Evolutionary conservation across 2,888 invertebrate genomes (phyloP), one percentile per base, ranked within the genome.

Genomic region (Hirtodrosophila alboralis): DNA sequence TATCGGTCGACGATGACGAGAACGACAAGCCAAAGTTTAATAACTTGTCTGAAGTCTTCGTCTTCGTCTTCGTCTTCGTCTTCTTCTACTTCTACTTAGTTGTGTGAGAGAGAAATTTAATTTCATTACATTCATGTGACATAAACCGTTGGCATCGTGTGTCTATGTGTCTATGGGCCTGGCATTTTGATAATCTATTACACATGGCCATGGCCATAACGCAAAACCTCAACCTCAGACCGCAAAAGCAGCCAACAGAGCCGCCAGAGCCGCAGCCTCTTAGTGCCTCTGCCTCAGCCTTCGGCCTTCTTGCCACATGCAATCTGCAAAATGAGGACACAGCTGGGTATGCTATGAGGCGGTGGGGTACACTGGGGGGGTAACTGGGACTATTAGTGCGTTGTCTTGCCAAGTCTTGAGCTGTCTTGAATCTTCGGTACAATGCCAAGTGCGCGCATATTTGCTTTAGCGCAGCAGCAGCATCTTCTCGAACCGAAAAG

Each of bases 171-270:
- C 52, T 67, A 63, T 68, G 67, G 62, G 77, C 74, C 60, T 62
- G 81, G 81, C 84, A 86, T 79, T 86, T 86, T 84, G 81, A 81
- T 81, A 81, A 86, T 81, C 87, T 86, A 86, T 81, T 86, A 77
- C 81, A 77, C 84, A 72, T 64, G 71, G 65, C 70, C 69, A 75
- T 75, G 75, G 71, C 75, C 72, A 86, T 86, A 81, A 81, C 85
- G 86, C 80, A 86, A 84, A 69, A 61, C 69, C 69, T 69, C 69
- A 69, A 69, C 68, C 78, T 76, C 78, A 81, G 74, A 53, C 83
- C 86, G 53, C 83, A 84, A 73, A 61, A 76, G n/a, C 77, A 84
- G 51, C 57, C 67, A 67, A 71, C 78, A 60, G 57, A 60, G 31
- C 10, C 51, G 58, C 72, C 45, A 33, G 47, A 70, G 40, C 14